phyloP scores from a whole-genome alignment of 2,797 vertebrate genomes.

The Diglossa cyanea region DNA sequence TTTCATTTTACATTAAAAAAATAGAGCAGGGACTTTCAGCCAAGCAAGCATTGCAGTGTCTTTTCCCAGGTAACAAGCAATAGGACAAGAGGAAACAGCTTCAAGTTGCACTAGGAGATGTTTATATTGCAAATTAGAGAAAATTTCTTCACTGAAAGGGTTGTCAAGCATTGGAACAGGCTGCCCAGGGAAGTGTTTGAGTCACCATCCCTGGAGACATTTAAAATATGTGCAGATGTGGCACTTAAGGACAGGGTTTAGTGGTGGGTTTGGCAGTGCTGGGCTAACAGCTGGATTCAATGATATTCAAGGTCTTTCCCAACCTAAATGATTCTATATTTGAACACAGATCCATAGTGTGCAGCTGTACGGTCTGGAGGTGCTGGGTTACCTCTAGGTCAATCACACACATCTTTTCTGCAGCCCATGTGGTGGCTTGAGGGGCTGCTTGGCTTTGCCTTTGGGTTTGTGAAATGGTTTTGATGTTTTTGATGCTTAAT shows the following conservation, averaged over 20 bases:
- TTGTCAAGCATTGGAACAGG: not conserved
- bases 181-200: not conserved
- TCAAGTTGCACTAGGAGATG: not conserved
- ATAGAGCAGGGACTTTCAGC: not conserved
- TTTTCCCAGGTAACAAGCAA: not conserved
- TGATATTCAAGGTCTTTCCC: not conserved
- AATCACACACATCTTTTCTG: not conserved
- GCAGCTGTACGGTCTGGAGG: not conserved
- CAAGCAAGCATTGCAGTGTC: not conserved
- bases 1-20: not conserved
- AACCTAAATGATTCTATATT: not conserved
- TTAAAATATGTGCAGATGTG: not conserved
- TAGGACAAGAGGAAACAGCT: not conserved
- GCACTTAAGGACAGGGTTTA: not conserved
- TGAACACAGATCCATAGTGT: not conserved
- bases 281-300: not conserved
- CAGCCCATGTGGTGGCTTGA: accelerated
- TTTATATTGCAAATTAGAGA: not conserved
- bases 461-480: not conserved
- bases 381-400: not conserved
- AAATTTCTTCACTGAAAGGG: accelerated
- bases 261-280: not conserved
- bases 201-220: not conserved
- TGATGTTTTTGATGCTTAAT: not conserved
- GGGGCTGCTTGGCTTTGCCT: not conserved